Evolutionary conservation across 2,888 invertebrate species (phyloP), one percentile per base, ranked within the genome.

Genomic region (Acronicta alni): DNA sequence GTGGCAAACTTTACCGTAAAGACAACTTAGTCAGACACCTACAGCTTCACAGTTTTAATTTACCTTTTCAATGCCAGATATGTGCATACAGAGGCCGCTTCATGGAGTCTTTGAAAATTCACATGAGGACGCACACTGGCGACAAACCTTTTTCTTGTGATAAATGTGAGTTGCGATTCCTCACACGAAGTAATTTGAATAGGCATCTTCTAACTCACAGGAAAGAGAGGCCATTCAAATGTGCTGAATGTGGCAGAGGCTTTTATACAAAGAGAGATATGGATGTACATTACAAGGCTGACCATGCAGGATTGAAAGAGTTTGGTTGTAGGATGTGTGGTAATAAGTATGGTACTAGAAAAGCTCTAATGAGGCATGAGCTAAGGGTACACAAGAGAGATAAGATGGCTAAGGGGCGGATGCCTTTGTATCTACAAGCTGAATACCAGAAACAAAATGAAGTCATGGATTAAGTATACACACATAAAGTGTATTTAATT

Each of bases 301-400:
- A 90, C 71, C 90, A 90, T 76, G 79, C 72, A 23, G 90, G 90
- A 0, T 73, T 88, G 0, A 89, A 87, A 52, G 87, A 89, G 49
- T 88, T 82, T 72, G 66, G 65, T 10, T 91, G 91, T 53, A 75
- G 62, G 39, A 38, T 86, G 10, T 91, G 91, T 77, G 86, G 83
- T 0, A 90, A 87, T 63, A 89, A 87, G 46, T 90, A 88, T 83
- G 85, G 87, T 0, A 86, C 85, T 10, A 85, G 81, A 37, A 90
- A 87, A 70, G 85, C 86, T 12, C 57, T 90, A 4, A 88, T 89
- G 89, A 84, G 88, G 47, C 91, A 90, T 75, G 88, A 89, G 64
- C 56, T 89, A 30, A 78, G 84, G 47, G 86, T 90, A 3, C 91
- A 91, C 51, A 90, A 89, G 46, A 84, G 90, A 61, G 80, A 86